Base-by-base conservation (phyloP, 2,113 vertebrate species). In the Rhagologus leucostigma region DNA sequence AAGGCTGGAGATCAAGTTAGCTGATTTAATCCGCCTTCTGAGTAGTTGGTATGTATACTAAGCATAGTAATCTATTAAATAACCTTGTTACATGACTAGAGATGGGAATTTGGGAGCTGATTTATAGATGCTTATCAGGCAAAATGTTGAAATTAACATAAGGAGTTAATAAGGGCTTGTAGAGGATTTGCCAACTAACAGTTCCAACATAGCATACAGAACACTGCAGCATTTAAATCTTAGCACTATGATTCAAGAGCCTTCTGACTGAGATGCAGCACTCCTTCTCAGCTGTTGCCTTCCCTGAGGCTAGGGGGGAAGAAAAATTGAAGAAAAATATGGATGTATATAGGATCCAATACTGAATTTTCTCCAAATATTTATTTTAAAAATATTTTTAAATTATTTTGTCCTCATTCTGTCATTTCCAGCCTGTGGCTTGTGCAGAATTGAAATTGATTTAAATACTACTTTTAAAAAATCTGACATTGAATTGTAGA, bases 71-170 rank as follows among this genome's bases (percentile, higher is more conserved):
- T 86, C 67, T 84, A 35, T 88, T 89, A 87, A 91, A 83, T 35
- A 69, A 6, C 37, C 32, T 82, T 89, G 39, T 89, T 86, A 33
- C 9, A 29, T 20, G n/a, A 63, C 57, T 59, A 29, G 22, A 41
- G 47, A 73, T 87, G 84, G 79, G n/a, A 82, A 26, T 41, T 35
- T 74, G 77, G 79, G 85, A 81, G 69, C n/a, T 81, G 60, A 81
- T 76, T 64, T 89, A 73, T 62, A 64, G 69, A 68, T 37, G 32
- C 27, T 81, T 86, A 56, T 81, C 12, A 56, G 42, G 37, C 16
- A 86, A 96, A 93, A 88, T 55, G 29, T 90, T 86, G 79, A 74
- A 83, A 93, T 84, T 80, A 74, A 59, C 46, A 33, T 70, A 80
- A 90, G 39, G 52, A 63, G 60, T 90, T 92, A 88, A 85, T 73